Base-by-base conservation (phyloP, 1,140 invertebrate species). In the Drosophila sp. region DNA sequence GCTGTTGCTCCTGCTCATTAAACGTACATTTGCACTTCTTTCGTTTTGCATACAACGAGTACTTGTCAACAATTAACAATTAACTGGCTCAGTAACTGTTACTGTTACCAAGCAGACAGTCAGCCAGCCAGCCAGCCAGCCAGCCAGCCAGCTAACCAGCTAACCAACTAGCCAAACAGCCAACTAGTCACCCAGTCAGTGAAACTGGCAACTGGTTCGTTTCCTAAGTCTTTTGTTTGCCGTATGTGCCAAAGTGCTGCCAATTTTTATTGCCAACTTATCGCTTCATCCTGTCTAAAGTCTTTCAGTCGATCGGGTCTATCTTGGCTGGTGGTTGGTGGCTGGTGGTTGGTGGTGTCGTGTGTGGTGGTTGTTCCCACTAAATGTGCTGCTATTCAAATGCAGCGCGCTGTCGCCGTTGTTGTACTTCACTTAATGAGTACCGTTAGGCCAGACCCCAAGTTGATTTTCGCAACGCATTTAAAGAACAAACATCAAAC, bases 221-320 rank as follows among this genome's bases (percentile, higher is more conserved):
- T 78, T 72, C 66, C 78, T 78, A 77, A 70, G 73, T 77, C 84
- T 87, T 83, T 83, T 89, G 83, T 71, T 75, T 65, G 51, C 38
- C 34, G 45, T 70, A 58, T 82, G 80, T 86, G 82, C 81, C 81
- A 87, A 86, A 86, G 81, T 86, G 81, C 74, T 84, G 81, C 81
- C 81, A 86, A 86, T 86, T 86, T 86, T 86, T 86, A 86, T 86
- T 86, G 81, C 82, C 82, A 84, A 87, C 78, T 86, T 86, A 86
- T 86, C 78, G 81, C 80, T 83, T 76, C 67, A 75, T 75, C 72
- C 72, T 63, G 66, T 71, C 59, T 40, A 40, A 16, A 61, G 65
- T 46, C 13, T 36, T 18, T 25, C 45, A 25, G 45, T 46, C 16
- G 18, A 9, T 25, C n/a, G 50, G 50, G 32, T 53, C 45, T 51